These are phyloP conservation scores for Mesocricetus auratus DNA, from an alignment of 2,113 vertebrate species.

Conservation along the genomic window DNA sequence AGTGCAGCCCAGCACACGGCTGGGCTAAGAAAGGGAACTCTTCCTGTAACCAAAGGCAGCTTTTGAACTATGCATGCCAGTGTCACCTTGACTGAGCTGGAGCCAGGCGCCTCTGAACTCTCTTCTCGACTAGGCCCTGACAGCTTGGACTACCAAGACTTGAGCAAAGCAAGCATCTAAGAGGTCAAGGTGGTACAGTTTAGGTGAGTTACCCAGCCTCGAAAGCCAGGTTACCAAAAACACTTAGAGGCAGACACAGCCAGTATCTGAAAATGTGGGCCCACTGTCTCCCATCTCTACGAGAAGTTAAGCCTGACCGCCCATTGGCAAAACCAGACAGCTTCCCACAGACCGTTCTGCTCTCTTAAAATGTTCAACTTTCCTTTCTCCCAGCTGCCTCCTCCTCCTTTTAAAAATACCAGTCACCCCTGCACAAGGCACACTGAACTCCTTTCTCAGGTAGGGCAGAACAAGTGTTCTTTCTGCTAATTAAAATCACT, in stretches of 20 bases:
- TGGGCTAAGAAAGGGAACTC: neutral
- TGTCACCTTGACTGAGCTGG: neutral
- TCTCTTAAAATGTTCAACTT: neutral
- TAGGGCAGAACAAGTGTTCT: fast-evolving
- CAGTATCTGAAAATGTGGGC: neutral
- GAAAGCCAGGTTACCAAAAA: neutral
- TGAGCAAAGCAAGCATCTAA: fast-evolving
- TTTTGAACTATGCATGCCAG: too few relatives aligned
- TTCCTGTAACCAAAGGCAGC: fast-evolving
- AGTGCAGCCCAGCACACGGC: neutral
- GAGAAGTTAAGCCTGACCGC: fast-evolving
- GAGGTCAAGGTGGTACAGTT: neutral
- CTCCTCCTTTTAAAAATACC: neutral
- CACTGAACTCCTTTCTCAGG: fast-evolving
- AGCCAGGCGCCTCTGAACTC: neutral
- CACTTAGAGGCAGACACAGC: too few relatives aligned
- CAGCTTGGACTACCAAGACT: neutral
- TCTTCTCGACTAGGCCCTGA: neutral
- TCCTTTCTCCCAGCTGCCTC: neutral
- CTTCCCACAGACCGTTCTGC: neutral
- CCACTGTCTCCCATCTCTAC: fast-evolving
- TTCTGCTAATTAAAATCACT: neutral
- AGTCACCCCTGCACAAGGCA: too few relatives aligned
- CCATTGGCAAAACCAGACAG: neutral
- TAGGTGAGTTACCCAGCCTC: neutral